Conservation (phyloP, 2,888 invertebrate genomes). For the Lepidocyrtoides sp. region DNA sequence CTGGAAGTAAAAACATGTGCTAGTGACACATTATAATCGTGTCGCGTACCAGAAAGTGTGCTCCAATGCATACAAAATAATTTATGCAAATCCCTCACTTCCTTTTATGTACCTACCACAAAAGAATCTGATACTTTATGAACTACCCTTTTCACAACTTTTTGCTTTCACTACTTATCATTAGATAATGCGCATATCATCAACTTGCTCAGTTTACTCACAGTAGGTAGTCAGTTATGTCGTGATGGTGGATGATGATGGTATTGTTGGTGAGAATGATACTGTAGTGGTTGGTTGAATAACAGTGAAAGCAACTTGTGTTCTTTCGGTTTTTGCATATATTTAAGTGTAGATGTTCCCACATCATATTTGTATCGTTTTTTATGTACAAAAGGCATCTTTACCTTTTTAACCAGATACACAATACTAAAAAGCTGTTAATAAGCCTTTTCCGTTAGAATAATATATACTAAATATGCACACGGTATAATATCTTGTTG, state of each 20-base stretch:
- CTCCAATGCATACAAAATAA: slow-evolving; percentile 30
- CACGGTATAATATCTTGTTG: too few species aligned
- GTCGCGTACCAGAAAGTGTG: slow-evolving; percentile 6
- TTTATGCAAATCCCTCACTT: slow-evolving; percentile 50
- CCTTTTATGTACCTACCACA: not conserved
- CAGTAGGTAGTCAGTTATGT: not conserved
- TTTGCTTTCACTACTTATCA: not conserved
- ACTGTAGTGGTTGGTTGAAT: not conserved
- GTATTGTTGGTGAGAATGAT: not conserved
- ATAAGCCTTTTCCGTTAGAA: too few species aligned
- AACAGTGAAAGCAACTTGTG: slow-evolving; percentile 22
- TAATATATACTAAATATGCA: too few species aligned
- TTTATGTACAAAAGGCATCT: too few species aligned
- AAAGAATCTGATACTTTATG: slow-evolving; percentile 18
- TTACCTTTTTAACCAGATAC: too few species aligned
- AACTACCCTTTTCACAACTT: not conserved
- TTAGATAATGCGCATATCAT: not conserved
- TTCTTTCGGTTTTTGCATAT: not conserved
- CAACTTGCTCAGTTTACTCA: not conserved
- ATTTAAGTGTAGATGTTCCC: too few species aligned
- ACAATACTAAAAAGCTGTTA: too few species aligned
- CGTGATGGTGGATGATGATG: not conserved
- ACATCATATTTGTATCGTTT: too few species aligned
- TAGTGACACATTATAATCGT: slow-evolving; percentile 43
- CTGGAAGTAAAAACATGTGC: slow-evolving; percentile 34